Conservation (phyloP, 2,113 vertebrate species). For the Spilogale gracilis region DNA sequence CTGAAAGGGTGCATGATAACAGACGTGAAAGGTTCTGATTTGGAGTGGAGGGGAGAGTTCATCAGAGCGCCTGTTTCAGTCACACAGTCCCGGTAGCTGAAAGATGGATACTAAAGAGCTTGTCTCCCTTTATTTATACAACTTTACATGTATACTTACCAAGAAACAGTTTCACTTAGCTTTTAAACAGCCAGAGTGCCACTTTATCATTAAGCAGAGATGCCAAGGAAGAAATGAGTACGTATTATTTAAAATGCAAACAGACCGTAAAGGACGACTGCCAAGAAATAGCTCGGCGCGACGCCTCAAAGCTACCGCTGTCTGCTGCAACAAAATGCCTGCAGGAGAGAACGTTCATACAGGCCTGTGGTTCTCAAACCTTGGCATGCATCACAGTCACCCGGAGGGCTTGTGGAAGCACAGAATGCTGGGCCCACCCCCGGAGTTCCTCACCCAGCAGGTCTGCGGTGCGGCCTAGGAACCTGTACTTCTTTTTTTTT, state of each 20-base stretch:
- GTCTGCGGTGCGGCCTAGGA: background rate
- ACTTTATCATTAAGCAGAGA: slow-evolving; percentile 79
- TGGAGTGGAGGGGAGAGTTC: slow-evolving; percentile 29
- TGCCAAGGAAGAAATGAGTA: slow-evolving; percentile 70
- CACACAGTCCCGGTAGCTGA: slow-evolving; percentile 57
- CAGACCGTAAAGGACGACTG: slow-evolving; percentile 70
- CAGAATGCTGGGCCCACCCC: background rate
- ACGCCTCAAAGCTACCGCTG: slow-evolving; percentile 17
- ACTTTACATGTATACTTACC: slow-evolving; percentile 63
- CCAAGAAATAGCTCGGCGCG: slow-evolving; percentile 75
- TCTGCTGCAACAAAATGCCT: slow-evolving; percentile 41
- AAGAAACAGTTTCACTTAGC: slow-evolving; percentile 71
- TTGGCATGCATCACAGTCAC: background rate
- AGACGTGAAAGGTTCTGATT: slow-evolving; percentile 58
- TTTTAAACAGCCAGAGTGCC: slow-evolving; percentile 77
- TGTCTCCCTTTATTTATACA: slow-evolving; percentile 47
- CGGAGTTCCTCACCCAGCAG: background rate
- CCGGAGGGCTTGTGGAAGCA: background rate
- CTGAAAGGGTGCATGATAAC: slow-evolving; percentile 19
- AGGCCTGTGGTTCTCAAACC: background rate
- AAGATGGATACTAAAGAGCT: slow-evolving; percentile 42
- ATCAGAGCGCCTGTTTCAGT: slow-evolving; percentile 47
- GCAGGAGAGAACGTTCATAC: background rate
- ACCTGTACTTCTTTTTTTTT: background rate
- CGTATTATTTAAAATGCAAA: slow-evolving; percentile 78